Evolutionary conservation across 2,888 invertebrate species (phyloP).

Genomic region (Pristionchus maxplancki): DNA sequence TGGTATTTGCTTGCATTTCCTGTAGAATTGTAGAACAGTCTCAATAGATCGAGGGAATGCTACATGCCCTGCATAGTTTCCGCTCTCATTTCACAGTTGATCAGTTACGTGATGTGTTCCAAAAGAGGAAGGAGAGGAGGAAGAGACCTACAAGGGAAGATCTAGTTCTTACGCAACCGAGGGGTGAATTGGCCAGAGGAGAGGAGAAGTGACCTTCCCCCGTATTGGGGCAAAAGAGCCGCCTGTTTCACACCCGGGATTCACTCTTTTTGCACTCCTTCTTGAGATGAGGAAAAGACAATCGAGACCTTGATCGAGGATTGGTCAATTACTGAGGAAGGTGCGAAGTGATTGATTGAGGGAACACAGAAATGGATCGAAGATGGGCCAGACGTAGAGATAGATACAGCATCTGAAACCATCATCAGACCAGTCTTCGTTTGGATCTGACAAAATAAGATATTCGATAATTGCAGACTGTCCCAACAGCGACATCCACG

Average conservation of each 20-base stretch:
- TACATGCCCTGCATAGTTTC: neutral
- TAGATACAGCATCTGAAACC: no score
- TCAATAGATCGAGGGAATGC: neutral
- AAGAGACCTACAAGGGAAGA: neutral
- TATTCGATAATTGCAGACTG: conserved; percentile 69
- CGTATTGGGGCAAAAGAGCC: conserved; percentile 23
- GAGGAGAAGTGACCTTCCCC: conserved; percentile 22
- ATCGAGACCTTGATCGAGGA: neutral
- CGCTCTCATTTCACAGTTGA: conserved; percentile 35
- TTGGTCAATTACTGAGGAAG: conserved; percentile 29
- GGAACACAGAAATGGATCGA: neutral
- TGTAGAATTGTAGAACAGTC: neutral
- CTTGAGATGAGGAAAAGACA: conserved; percentile 33
- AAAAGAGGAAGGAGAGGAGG: conserved; percentile 29
- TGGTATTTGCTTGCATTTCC: conserved; percentile 21
- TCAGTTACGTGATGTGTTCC: conserved; percentile 29
- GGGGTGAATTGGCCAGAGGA: neutral
- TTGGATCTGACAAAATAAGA: no score
- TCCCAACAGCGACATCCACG: conserved; percentile 63
- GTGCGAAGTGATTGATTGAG: neutral
- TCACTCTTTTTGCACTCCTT: neutral
- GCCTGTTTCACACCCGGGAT: conserved; percentile 36
- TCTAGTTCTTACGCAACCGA: conserved; percentile 38
- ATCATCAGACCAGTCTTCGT: no score
- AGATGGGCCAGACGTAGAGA: no score